These are phyloP conservation scores for Boulengeromyrus knoepffleri DNA, from an alignment of 2,113 vertebrate genomes.

Conservation along the genomic window DNA sequence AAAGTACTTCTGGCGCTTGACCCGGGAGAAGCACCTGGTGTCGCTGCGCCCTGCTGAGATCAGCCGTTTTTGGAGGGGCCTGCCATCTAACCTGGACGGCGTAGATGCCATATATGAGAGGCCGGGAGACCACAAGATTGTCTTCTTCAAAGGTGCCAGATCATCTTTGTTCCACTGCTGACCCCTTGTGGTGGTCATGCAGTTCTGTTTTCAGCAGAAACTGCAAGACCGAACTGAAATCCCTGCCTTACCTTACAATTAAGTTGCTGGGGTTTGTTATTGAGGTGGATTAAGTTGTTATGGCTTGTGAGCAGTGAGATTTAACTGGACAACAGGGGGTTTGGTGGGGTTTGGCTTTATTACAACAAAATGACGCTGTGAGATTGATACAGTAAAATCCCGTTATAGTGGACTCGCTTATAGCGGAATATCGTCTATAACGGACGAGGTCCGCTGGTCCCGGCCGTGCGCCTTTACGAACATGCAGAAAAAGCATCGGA, in stretches of 20 bases:
- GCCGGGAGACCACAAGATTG: slow-evolving; percentile 83
- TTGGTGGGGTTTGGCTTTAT: not conserved
- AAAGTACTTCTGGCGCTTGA: slow-evolving; percentile 93
- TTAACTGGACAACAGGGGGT: not conserved
- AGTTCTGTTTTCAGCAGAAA: not conserved
- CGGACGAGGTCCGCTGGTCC: no score
- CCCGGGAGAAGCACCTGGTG: slow-evolving; percentile 86
- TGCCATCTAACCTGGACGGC: slow-evolving; percentile 78
- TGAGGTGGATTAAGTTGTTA: not conserved
- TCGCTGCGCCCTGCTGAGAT: slow-evolving; percentile 85
- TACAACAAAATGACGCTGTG: not conserved
- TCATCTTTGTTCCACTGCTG: not conserved
- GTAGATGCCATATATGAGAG: slow-evolving; percentile 89
- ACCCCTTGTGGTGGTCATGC: not conserved
- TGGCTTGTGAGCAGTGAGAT: not conserved
- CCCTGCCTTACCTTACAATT: not conserved
- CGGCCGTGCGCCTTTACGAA: no score
- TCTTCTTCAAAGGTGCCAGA: slow-evolving; percentile 92
- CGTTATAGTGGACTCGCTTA: no score
- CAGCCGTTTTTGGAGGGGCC: slow-evolving; percentile 91
- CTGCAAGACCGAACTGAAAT: not conserved
- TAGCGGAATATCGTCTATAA: no score
- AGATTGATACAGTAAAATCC: not conserved
- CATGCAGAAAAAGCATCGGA: no score
- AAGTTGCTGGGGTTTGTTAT: not conserved